Base-by-base conservation (phyloP, 2,888 invertebrate genomes). In the Agonopterix subpropinquella region DNA sequence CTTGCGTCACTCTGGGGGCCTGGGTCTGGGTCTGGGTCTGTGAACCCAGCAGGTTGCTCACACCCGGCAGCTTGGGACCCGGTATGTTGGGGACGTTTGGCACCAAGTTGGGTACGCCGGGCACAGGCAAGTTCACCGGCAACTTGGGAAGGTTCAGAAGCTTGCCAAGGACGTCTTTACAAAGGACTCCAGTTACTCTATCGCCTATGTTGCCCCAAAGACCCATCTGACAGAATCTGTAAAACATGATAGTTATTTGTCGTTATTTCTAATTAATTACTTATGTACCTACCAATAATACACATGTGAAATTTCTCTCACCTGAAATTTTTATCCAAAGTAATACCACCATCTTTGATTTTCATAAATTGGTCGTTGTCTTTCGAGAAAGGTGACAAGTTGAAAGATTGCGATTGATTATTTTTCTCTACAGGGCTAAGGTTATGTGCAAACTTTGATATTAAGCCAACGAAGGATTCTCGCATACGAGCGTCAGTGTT, bases 191-290 rank as follows among this genome's bases (percentile, higher is more conserved):
- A 49, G 90, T 83, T 13, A 93, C 66, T 54, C 91, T 75, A 49
- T 92, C 89, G 0, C 79, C 85, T 49, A 92, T 81, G 52, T 91
- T 92, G 2, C 91, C 90, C 93, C 93, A 93, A 7, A 93, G 67
- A 5, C 91, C 93, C 88, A 93, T 92, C 74, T 93, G 90, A 62
- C 93, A 93, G 63, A 89, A 92, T 60, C 91, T 90, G 64, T 15
- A 75, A 79, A 47, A 15, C 42, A 28, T 4, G 5, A 28, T 28
- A 28, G 28, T 28, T 28, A 28, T 28, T 28, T 28, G 28, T 28
- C 7, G 28, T 28, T 28, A 28, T 5, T 28, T 28, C 28, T 28
- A 28, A 28, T 28, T 28, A 5, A 5, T 28, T 18, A 18, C 18
- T 2, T 5, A 18, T 18, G 2, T 18, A 18, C 5, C 28, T 5